Evolutionary conservation across 2,797 vertebrate genomes (phyloP).

Genomic region (Sternotherus odoratus): DNA sequence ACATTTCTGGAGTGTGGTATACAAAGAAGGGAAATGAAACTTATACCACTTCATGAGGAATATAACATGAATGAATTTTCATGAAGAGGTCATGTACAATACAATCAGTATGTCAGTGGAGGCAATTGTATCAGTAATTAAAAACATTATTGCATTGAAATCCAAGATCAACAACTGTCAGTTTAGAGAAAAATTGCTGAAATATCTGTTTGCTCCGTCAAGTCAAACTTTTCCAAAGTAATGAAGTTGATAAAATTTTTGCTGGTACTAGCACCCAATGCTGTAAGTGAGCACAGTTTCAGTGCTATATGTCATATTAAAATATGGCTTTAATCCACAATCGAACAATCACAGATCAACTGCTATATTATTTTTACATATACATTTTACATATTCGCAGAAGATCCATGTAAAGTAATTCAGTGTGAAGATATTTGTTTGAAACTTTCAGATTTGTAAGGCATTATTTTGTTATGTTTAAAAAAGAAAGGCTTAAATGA

Average conservation of each 20-base stretch:
- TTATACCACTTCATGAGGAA: background rate
- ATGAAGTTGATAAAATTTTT: background rate
- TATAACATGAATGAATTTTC: background rate
- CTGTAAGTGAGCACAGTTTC: background rate
- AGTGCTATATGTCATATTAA: background rate
- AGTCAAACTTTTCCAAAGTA: background rate
- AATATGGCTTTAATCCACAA: background rate
- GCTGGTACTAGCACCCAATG: background rate
- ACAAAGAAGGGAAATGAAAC: background rate
- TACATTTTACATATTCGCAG: background rate
- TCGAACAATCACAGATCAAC: background rate
- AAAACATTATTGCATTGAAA: background rate
- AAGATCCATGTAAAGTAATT: background rate
- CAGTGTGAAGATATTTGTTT: background rate
- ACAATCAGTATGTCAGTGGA: background rate
- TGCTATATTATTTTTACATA: background rate
- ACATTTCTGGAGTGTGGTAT: background rate
- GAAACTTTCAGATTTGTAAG: background rate
- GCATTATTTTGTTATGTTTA: background rate
- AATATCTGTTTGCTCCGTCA: background rate
- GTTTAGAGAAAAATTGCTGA: background rate
- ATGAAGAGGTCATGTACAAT: background rate
- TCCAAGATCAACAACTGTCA: background rate
- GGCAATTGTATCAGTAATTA: background rate
- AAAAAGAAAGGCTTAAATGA: background rate